phyloP scores from a whole-genome alignment of 2,113 vertebrate genomes.

The Calidris pugnax region DNA sequence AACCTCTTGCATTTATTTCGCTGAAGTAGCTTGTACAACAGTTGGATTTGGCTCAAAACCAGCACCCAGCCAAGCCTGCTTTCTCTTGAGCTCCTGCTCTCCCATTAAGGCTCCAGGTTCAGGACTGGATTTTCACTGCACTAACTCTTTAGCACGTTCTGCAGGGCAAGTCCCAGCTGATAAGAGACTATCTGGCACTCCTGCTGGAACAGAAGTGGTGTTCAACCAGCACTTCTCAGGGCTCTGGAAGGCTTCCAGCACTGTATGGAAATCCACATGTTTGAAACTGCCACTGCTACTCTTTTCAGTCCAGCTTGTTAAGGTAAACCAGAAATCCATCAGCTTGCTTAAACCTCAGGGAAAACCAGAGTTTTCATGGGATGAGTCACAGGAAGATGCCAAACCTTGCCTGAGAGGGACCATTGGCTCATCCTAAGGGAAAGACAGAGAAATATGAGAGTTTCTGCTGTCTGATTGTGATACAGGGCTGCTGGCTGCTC shows the following conservation, averaged over 20 bases:
- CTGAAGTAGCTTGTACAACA: not conserved
- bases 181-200: not conserved
- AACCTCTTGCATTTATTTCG: not conserved
- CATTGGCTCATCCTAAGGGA: not conserved
- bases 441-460: not conserved
- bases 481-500: not conserved
- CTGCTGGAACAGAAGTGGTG: not conserved
- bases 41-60: not conserved
- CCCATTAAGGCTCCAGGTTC: not conserved
- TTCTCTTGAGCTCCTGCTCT: not conserved
- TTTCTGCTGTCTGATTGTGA: not conserved
- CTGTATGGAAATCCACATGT: not conserved
- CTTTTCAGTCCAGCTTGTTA: not conserved
- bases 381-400: not conserved
- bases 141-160: not conserved
- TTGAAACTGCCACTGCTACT: not conserved
- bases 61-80: not conserved
- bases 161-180: not conserved
- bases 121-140: not conserved
- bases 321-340: not conserved
- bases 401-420: not conserved
- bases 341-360: not conserved
- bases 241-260: not conserved
- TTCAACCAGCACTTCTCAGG: not conserved
- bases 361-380: not conserved